These are phyloP conservation scores for Nesospiza acunhae DNA, from an alignment of 2,113 vertebrate species.

Conservation along the genomic window DNA sequence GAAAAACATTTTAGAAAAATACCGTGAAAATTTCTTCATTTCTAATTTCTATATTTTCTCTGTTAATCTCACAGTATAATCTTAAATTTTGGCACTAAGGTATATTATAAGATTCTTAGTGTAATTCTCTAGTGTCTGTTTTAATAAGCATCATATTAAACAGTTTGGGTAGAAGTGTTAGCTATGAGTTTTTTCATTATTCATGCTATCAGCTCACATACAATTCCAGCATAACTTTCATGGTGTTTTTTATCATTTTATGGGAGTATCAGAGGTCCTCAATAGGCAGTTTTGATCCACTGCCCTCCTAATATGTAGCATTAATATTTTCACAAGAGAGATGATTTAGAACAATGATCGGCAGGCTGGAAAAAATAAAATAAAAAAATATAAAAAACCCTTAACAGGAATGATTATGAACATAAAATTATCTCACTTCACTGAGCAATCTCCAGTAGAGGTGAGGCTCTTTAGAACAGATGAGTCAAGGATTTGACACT, in stretches of 20 bases:
- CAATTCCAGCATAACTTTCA: not conserved
- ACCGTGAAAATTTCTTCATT: not conserved
- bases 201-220: not conserved
- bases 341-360: not conserved
- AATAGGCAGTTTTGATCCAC: not conserved
- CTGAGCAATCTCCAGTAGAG: not conserved
- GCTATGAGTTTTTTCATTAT: not conserved
- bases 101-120: not conserved
- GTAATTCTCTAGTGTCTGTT: not conserved
- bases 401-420: not conserved
- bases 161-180: not conserved
- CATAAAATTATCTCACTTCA: not conserved
- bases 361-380: not conserved
- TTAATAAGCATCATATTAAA: not conserved
- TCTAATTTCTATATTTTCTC: not conserved
- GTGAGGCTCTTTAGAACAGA: not conserved
- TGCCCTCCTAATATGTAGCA: not conserved
- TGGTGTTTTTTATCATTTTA: not conserved
- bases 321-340: not conserved
- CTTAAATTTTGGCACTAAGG: not conserved
- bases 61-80: not conserved
- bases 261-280: not conserved
- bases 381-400: not conserved
- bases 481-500: not conserved
- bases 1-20: not conserved